phyloP scores from a whole-genome alignment of 1,140 invertebrate species.

The Meloidogyne chitwoodi region DNA sequence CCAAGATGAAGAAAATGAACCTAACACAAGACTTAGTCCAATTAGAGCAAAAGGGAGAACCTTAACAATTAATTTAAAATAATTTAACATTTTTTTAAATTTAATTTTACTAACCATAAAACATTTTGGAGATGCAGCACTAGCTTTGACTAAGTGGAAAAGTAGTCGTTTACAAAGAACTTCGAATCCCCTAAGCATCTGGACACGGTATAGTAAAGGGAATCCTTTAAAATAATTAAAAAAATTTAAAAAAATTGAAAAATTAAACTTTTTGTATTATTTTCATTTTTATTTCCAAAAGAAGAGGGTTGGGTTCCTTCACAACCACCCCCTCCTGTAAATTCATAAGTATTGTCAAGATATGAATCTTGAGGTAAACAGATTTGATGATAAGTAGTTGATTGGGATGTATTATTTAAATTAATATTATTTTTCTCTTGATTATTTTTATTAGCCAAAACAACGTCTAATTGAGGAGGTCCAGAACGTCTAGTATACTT shows the following conservation, averaged over 20 bases:
- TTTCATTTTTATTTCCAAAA: not conserved
- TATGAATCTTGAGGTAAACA: not conserved
- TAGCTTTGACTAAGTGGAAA: slow-evolving; percentile 16
- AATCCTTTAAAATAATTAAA: not conserved
- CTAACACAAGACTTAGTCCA: not conserved
- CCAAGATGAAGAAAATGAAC: slow-evolving; percentile 1
- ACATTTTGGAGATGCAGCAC: slow-evolving; percentile 7
- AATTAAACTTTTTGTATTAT: not conserved
- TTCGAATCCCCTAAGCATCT: slow-evolving; percentile 14
- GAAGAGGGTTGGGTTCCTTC: not conserved
- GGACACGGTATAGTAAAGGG: slow-evolving; percentile 6
- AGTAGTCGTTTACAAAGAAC: slow-evolving; percentile 10
- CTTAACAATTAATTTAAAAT: not conserved
- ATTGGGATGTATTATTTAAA: not conserved
- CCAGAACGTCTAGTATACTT: not conserved
- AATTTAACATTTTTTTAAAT: not conserved
- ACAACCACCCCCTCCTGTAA: not conserved
- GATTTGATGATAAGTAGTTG: not conserved
- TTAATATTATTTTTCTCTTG: not conserved
- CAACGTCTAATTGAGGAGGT: not conserved
- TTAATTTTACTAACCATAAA: not conserved
- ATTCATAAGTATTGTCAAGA: not conserved
- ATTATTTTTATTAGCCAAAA: not conserved
- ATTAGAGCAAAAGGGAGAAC: not conserved
- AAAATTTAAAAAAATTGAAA: not conserved